These are phyloP conservation scores for Lamellibrachia satsuma DNA, from an alignment of 2,888 invertebrate species.

Conservation along the genomic window DNA sequence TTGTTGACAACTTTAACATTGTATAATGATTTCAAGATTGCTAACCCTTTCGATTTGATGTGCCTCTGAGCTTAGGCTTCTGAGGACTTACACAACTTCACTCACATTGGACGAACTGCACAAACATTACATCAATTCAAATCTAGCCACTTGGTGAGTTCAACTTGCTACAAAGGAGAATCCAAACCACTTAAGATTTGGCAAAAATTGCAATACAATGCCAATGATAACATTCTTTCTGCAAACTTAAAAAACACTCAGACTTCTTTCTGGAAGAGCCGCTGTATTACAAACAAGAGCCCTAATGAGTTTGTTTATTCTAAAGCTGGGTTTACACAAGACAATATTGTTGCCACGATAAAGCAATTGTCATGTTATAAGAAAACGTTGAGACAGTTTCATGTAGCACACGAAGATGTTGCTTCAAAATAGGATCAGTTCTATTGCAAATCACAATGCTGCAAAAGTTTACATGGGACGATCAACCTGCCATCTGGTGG, in stretches of 20 bases:
- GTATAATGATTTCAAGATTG: no score
- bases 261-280: not conserved
- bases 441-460: no score
- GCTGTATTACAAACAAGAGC: not conserved
- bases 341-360: no score
- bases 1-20: no score
- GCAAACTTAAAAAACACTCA: not conserved
- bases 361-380: no score
- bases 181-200: not conserved
- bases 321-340: not conserved
- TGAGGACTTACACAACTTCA: not conserved
- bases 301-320: not conserved
- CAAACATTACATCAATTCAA: not conserved
- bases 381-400: no score
- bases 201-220: not conserved
- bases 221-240: not conserved
- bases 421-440: no score
- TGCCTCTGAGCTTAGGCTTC: no score
- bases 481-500: no score
- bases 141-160: not conserved
- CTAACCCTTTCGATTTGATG: no score
- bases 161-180: not conserved
- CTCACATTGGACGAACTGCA: slow-evolving; percentile 9
- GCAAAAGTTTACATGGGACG: no score
- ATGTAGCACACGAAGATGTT: no score